Evolutionary conservation across 2,113 vertebrate species (phyloP).

Genomic region (Chrysochloris asiatica): DNA sequence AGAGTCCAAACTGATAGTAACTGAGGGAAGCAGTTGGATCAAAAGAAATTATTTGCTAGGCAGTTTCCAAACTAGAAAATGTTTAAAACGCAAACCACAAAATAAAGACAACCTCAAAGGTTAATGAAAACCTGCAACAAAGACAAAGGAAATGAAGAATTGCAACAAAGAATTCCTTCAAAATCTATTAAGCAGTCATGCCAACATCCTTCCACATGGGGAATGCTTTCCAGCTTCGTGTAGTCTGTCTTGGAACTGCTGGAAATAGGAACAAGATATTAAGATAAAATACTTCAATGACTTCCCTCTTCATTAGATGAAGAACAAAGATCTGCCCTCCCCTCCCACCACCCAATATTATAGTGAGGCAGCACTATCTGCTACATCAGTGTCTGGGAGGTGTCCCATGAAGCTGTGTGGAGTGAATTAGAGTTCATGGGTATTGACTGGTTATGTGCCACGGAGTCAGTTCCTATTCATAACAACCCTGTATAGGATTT

Average conservation of each 20-base stretch:
- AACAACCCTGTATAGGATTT: too few relatives aligned
- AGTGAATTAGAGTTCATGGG: not conserved
- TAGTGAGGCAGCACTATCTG: conserved; percentile 18
- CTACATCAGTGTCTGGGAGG: not conserved
- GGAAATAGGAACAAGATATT: conserved; percentile 58
- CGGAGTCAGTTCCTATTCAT: too few relatives aligned
- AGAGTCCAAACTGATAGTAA: conserved; percentile 67
- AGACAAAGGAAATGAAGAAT: conserved; percentile 75
- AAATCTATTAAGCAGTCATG: conserved; percentile 64
- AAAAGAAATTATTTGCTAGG: conserved; percentile 73
- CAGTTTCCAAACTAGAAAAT: conserved; percentile 73
- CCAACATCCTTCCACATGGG: conserved; percentile 36
- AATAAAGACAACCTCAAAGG: conserved; percentile 76
- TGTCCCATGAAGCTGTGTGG: not conserved
- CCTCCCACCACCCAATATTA: too few relatives aligned
- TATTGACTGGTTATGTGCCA: too few relatives aligned
- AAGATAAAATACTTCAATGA: conserved; percentile 46
- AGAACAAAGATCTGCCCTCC: too few relatives aligned
- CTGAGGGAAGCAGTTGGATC: conserved; percentile 68
- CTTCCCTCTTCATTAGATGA: conserved; percentile 43
- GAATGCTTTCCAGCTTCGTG: conserved; percentile 25
- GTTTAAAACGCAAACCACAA: conserved; percentile 78
- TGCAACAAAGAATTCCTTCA: conserved; percentile 41
- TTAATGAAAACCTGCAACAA: conserved; percentile 78
- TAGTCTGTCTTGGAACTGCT: conserved; percentile 31